Evolutionary conservation across 2,888 invertebrate species (phyloP).

Genomic region (Rapana venosa): DNA sequence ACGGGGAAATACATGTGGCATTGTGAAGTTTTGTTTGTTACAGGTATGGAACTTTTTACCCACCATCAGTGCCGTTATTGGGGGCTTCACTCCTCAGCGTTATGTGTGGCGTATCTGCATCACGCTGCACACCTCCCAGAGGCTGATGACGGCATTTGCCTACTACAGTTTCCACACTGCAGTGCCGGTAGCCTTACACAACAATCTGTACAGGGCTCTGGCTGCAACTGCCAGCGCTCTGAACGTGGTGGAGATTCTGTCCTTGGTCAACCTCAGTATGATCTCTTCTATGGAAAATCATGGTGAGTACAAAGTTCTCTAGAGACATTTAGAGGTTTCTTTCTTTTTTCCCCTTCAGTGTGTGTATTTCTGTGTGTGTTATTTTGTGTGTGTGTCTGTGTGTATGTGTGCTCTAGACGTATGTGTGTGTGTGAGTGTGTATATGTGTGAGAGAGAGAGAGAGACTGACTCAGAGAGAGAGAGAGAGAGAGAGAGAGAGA

Average conservation of each 20-base stretch:
- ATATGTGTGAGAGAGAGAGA: too few species aligned
- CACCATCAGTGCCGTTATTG: conserved; percentile 96
- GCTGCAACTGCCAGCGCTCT: conserved; percentile 79
- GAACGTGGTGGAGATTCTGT: conserved; percentile 91
- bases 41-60: conserved; percentile 96
- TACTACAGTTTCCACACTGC: conserved; percentile 83
- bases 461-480: too few species aligned
- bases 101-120: conserved; percentile 95
- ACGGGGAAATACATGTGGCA: too few species aligned
- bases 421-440: too few species aligned
- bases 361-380: too few species aligned
- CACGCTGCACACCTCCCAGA: conserved; percentile 90
- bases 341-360: too few species aligned
- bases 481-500: too few species aligned
- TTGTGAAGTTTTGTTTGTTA: not conserved
- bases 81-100: conserved; percentile 91
- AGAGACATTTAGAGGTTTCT: too few species aligned
- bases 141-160: conserved; percentile 88
- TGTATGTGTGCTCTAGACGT: too few species aligned
- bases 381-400: too few species aligned
- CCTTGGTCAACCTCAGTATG: conserved; percentile 90
- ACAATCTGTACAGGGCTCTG: conserved; percentile 57
- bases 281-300: conserved; percentile 94
- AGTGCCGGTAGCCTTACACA: conserved; percentile 56
- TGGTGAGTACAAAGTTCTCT: conserved; percentile 83